Evolutionary conservation across 2,888 invertebrate species (phyloP).

Genomic region (Dendrolimus pini): DNA sequence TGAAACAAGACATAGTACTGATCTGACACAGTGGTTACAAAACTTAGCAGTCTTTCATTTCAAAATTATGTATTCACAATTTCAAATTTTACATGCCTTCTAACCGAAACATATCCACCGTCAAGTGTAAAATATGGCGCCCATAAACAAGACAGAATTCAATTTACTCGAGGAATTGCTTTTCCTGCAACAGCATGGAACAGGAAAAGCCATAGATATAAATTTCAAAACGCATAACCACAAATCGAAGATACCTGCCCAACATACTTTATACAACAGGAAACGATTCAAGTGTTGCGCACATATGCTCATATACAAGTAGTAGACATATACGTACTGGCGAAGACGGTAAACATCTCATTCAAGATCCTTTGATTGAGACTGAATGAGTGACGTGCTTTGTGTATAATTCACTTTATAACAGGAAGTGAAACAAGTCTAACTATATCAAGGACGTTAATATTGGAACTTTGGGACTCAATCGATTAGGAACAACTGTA

Average conservation of each 20-base stretch:
- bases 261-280: slow-evolving; percentile 41
- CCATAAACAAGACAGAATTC: slow-evolving; percentile 9
- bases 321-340: slow-evolving; percentile 31
- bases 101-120: too few relatives aligned
- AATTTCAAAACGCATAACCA: slow-evolving; percentile 5
- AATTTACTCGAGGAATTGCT: slow-evolving; percentile 8
- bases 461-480: slow-evolving; percentile 44
- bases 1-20: too few relatives aligned
- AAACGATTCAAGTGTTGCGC: slow-evolving; percentile 39
- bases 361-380: slow-evolving; percentile 71
- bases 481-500: slow-evolving; percentile 22
- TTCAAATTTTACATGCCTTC: too few relatives aligned
- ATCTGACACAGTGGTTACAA: too few relatives aligned
- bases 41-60: too few relatives aligned
- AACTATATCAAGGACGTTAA: slow-evolving; percentile 61
- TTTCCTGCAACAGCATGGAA: slow-evolving; percentile 8
- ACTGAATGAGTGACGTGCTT: slow-evolving; percentile 70
- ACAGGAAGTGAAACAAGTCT: slow-evolving; percentile 68
- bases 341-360: slow-evolving; percentile 64
- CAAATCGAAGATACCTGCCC: slow-evolving; percentile 8
- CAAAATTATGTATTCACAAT: too few relatives aligned
- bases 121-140: background rate
- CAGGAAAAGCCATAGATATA: slow-evolving; percentile 9
- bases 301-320: slow-evolving; percentile 27
- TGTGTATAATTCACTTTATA: slow-evolving; percentile 57